These are phyloP conservation scores for Galerucella calmariensis DNA, from an alignment of 2,888 invertebrate genomes.

Conservation along the genomic window DNA sequence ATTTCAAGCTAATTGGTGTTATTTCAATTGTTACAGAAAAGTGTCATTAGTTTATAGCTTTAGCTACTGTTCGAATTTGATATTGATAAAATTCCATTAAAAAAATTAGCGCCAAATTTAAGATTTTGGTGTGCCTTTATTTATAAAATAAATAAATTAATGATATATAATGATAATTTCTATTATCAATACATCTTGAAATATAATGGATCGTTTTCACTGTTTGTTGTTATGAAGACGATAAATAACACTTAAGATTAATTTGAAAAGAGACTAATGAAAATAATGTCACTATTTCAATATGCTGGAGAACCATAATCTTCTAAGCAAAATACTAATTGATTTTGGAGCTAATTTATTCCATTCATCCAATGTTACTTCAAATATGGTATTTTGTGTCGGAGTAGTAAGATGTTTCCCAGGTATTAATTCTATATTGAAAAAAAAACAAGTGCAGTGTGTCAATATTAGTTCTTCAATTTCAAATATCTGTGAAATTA, in stretches of 20 bases:
- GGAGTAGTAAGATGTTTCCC: not conserved
- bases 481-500: too few relatives aligned
- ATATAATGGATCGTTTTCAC: not conserved
- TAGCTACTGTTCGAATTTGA: too few relatives aligned
- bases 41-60: not conserved
- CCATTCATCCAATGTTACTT: not conserved
- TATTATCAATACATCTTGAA: not conserved
- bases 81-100: not conserved
- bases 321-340: too few relatives aligned
- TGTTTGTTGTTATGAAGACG: too few relatives aligned
- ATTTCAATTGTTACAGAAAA: not conserved
- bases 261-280: too few relatives aligned
- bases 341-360: too few relatives aligned
- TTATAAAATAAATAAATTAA: not conserved
- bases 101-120: not conserved
- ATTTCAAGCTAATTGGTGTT: conserved; percentile 4
- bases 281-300: too few relatives aligned
- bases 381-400: not conserved
- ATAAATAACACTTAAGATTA: too few relatives aligned
- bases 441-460: too few relatives aligned
- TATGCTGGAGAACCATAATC: too few relatives aligned
- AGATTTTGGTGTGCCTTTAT: not conserved
- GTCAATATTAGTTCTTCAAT: too few relatives aligned
- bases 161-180: not conserved
- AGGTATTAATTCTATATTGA: too few relatives aligned